These are phyloP conservation scores for Xenus cinereus DNA, from an alignment of 2,113 vertebrate genomes.

Conservation along the genomic window DNA sequence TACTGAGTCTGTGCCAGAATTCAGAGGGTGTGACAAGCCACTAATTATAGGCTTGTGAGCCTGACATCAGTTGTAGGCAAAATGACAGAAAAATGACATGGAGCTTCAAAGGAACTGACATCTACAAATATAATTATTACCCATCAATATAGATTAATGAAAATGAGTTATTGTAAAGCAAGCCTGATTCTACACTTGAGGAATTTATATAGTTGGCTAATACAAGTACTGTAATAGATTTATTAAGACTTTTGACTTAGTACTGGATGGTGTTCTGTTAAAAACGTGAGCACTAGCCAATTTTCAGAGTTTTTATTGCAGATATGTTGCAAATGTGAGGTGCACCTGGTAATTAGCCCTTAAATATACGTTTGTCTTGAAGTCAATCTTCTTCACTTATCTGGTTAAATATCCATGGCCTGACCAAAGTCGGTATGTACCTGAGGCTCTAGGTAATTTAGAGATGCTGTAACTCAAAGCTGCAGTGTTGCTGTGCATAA, in stretches of 20 bases:
- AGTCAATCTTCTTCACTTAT: not conserved
- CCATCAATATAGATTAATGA: not conserved
- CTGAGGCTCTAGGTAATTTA: not conserved
- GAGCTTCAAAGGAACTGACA: constrained; percentile 12
- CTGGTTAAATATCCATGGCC: not conserved
- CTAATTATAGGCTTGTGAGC: constrained; percentile 19
- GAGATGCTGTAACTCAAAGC: not conserved
- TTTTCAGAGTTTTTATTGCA: not conserved
- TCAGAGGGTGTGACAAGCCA: not conserved
- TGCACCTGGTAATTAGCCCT: not conserved
- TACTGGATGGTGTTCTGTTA: not conserved
- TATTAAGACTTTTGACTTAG: not conserved
- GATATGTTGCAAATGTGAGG: not conserved
- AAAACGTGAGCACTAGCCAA: not conserved
- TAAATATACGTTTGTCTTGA: not conserved
- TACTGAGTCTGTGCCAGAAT: not conserved
- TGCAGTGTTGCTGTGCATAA: not conserved
- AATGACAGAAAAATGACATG: not conserved
- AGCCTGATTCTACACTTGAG: not conserved
- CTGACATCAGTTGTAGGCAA: not conserved
- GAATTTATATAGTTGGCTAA: not conserved
- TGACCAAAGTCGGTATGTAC: not conserved
- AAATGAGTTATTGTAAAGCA: not conserved
- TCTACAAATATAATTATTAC: constrained; percentile 8
- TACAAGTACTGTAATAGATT: not conserved